phyloP scores from a whole-genome alignment of 2,888 invertebrate species.

The Drosophila austrosaltans region DNA sequence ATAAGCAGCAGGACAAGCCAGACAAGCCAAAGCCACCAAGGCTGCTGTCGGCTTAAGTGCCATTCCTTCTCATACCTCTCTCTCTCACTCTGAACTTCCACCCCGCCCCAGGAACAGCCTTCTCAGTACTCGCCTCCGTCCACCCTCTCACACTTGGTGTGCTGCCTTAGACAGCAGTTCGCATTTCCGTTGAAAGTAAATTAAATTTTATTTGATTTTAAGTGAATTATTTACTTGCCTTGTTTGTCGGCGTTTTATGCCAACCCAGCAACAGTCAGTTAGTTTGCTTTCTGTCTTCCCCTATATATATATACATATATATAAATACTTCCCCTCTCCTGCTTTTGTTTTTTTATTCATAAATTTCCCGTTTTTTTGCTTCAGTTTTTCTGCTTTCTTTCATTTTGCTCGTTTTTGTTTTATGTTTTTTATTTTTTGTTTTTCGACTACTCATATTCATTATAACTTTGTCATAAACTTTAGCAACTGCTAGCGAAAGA shows the following conservation, averaged over 20 bases:
- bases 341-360: conserved; percentile 12
- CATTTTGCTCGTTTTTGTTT: not conserved
- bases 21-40: conserved; percentile 6
- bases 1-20: conserved; percentile 36
- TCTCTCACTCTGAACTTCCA: not conserved
- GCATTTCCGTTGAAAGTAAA: conserved; percentile 67
- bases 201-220: conserved; percentile 73
- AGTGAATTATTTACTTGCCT: conserved; percentile 66
- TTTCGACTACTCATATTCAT: conserved; percentile 8
- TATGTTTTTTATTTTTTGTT: not conserved
- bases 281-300: conserved; percentile 6
- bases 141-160: not conserved
- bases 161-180: conserved; percentile 32
- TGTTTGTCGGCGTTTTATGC: conserved; percentile 40
- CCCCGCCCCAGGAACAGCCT: not conserved
- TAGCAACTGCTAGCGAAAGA: not conserved
- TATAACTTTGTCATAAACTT: conserved; percentile 21
- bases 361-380: not conserved
- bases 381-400: conserved; percentile 15
- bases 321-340: not conserved
- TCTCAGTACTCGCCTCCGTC: not conserved
- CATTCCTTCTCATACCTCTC: conserved; percentile 17
- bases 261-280: conserved; percentile 23
- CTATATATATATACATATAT: not conserved
- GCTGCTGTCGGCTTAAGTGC: conserved; percentile 39